Percentiles rank a stretch among this genome's conserved stretches.
These are phyloP conservation scores for Bolborhynchus lineola DNA, from an alignment of 2,113 vertebrate genomes.

Conservation along the genomic window DNA sequence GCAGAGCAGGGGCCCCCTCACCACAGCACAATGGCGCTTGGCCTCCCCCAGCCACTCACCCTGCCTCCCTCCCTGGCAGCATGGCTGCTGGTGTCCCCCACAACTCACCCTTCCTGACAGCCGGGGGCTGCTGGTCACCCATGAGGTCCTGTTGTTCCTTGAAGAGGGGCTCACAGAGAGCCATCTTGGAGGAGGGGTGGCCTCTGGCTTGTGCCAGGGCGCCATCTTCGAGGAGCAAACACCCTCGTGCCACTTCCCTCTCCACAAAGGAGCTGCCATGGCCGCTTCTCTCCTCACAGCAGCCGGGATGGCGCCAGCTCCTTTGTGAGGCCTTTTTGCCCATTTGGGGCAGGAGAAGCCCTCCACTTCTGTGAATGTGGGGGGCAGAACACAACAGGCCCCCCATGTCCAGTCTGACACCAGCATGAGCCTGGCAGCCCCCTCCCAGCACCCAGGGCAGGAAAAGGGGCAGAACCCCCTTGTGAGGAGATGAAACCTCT, in stretches of 20 bases:
- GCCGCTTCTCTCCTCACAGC: neutral
- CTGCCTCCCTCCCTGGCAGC: neutral
- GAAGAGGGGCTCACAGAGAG: neutral
- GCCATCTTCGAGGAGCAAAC: neutral
- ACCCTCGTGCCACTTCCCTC: neutral
- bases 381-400: neutral
- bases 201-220: accelerated
- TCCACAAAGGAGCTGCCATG: accelerated
- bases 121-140: neutral
- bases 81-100: accelerated
- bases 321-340: too few relatives aligned
- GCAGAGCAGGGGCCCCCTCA: neutral
- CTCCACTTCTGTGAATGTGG: accelerated
- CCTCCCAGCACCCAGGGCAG: neutral
- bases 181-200: neutral
- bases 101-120: neutral
- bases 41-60: neutral
- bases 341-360: accelerated
- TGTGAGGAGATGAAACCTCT: neutral
- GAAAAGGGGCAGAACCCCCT: neutral
- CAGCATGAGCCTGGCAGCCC: accelerated
- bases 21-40: neutral
- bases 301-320: accelerated
- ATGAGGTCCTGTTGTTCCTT: neutral
- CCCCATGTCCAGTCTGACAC: accelerated